Conservation (phyloP, 2,888 invertebrate species). For the Drosophila aldrichi region DNA sequence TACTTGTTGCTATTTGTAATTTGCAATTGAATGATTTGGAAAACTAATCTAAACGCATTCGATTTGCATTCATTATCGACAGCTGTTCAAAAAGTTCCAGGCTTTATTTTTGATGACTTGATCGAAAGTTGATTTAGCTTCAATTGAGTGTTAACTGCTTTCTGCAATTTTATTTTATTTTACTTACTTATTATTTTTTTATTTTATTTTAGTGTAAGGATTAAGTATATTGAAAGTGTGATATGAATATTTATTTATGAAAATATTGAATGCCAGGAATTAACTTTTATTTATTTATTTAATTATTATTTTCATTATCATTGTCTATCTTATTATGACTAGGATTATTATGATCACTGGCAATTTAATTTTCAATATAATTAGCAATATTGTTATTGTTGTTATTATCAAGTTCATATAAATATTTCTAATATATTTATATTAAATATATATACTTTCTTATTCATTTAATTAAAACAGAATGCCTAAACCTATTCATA, state of each 20-base stretch:
- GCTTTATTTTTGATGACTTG: conserved; percentile 25
- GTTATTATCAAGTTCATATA: background rate
- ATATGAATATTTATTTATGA: background rate
- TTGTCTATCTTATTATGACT: background rate
- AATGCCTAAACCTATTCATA: too few relatives aligned
- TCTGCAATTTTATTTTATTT: background rate
- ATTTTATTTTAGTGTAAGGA: too few relatives aligned
- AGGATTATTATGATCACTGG: background rate
- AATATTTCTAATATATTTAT: background rate
- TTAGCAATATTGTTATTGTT: background rate
- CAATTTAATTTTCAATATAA: background rate
- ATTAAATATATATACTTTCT: background rate
- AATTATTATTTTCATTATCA: background rate
- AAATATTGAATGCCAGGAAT: background rate
- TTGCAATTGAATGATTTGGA: conserved; percentile 66
- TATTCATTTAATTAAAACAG: background rate
- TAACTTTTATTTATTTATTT: background rate
- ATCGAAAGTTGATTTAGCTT: conserved; percentile 45
- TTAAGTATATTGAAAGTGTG: background rate
- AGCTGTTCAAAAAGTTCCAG: conserved; percentile 25
- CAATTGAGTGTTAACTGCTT: conserved; percentile 6
- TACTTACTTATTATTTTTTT: too few relatives aligned
- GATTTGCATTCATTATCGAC: conserved; percentile 66
- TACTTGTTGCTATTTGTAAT: conserved; percentile 30
- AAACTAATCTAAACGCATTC: conserved; percentile 47